Base-by-base conservation (phyloP, 2,888 invertebrate species). In the Rhamphomyia laevipes region DNA sequence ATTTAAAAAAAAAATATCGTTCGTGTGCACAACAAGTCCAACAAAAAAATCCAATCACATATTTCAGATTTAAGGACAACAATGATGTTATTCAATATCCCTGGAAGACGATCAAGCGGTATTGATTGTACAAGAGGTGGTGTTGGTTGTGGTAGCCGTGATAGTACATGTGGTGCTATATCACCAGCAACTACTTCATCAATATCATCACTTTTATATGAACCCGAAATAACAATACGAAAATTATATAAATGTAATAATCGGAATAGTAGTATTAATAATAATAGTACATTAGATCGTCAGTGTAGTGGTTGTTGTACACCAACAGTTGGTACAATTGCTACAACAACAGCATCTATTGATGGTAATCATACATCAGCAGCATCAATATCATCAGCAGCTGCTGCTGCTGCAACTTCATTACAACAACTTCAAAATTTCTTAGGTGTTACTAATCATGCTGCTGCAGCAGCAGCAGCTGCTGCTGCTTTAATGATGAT, bases 51-150 rank as follows among this genome's bases (percentile, higher is more conserved):
- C 56, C 61, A 65, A 63, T 57, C 55, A 58, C 54, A 67, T 70
- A 66, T 66, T 70, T 69, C 70, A 70, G 70, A 70, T 70, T 64
- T 67, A 61, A 62, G 67, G 67, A 66, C 67, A 56, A 40, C 23
- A 27, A 27, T 27, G 35, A 35, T 42, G 21, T 23, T 42, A 15
- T 42, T 23, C 21, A 42, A 42, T 42, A 21, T 42, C 13, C 23
- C 42, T 13, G 35, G n/a, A 21, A 23, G 23, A 42, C 18, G 40
- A 4, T 15, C 42, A 15, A 21, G 23, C 12, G 33, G 16, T 16
- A 40, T 17, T 23, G 48, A 46, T 38, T 53, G 45, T 45, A 46
- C 41, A 43, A 38, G 13, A 37, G 35, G 38, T 47, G 47, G n/a
- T 40, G 27, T 45, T 40, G 38, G 44, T 35, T 49, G 27, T 45